These are phyloP conservation scores for Urosaurus nigricauda DNA, from an alignment of 2,797 vertebrate species.

Conservation along the genomic window DNA sequence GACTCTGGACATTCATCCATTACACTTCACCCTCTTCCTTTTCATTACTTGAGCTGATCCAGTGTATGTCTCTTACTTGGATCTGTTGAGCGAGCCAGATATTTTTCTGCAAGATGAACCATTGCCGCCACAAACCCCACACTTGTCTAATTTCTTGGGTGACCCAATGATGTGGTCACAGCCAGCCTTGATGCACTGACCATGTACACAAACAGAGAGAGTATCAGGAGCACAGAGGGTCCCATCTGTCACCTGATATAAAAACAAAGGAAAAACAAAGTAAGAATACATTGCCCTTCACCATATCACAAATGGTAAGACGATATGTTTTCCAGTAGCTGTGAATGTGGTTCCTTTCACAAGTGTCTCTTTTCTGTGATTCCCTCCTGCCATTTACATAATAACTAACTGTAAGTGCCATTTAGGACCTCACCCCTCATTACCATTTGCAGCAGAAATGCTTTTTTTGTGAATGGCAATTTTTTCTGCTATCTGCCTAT, in stretches of 20 bases:
- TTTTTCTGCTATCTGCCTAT: background rate
- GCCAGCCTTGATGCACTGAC: constrained; percentile 96
- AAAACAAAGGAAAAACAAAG: background rate
- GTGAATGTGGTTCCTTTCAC: background rate
- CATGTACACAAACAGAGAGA: constrained; percentile 93
- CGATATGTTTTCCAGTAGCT: background rate
- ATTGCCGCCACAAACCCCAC: constrained; percentile 91
- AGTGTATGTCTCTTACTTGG: constrained; percentile 83
- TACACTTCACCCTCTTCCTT: background rate
- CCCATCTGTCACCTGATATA: constrained; percentile 90
- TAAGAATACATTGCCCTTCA: rapidly evolving
- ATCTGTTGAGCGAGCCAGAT: constrained; percentile 89
- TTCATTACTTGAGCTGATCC: background rate
- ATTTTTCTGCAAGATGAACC: constrained; percentile 91
- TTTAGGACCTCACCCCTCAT: background rate
- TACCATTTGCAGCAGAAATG: background rate
- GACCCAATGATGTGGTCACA: constrained; percentile 94
- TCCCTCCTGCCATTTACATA: background rate
- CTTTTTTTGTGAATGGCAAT: background rate
- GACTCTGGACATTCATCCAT: background rate
- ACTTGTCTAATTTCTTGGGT: constrained; percentile 92
- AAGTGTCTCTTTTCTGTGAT: background rate
- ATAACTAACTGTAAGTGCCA: background rate
- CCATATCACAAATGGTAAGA: background rate
- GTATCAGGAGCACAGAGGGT: constrained; percentile 95